Evolutionary conservation across 2,113 vertebrate species (phyloP).

Genomic region (Dasyornis broadbenti): DNA sequence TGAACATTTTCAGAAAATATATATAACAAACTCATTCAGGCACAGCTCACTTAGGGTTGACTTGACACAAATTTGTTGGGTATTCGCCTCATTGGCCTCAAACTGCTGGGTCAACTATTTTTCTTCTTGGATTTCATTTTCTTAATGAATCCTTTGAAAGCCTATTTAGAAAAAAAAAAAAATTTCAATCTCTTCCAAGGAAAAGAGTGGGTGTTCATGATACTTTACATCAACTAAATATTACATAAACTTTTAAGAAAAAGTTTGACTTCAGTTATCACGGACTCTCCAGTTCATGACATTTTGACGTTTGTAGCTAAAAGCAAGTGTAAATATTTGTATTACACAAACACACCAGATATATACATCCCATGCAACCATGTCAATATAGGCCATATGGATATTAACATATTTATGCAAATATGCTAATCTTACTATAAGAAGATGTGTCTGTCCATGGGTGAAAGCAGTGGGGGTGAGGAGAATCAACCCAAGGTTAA

Average conservation of each 20-base stretch:
- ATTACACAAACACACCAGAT: background rate
- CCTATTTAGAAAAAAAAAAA: background rate
- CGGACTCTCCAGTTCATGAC: background rate
- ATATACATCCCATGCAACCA: background rate
- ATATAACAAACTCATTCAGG: background rate
- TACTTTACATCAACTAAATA: background rate
- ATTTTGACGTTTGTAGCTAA: background rate
- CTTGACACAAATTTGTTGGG: background rate
- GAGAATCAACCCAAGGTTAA: background rate
- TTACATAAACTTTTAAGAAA: background rate
- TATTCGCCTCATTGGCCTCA: background rate
- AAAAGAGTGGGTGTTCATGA: background rate
- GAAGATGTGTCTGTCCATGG: background rate
- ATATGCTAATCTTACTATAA: background rate
- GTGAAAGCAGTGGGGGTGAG: background rate
- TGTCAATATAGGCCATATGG: background rate
- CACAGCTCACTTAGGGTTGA: background rate
- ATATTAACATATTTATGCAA: background rate
- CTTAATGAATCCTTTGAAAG: background rate
- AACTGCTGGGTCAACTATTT: slow-evolving; percentile 1
- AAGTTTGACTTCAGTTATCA: background rate
- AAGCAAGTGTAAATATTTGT: background rate
- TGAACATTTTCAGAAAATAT: background rate
- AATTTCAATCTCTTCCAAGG: background rate
- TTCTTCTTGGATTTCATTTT: background rate